phyloP scores from a whole-genome alignment of 2,888 invertebrate genomes.

The Pediacus dermestoides region DNA sequence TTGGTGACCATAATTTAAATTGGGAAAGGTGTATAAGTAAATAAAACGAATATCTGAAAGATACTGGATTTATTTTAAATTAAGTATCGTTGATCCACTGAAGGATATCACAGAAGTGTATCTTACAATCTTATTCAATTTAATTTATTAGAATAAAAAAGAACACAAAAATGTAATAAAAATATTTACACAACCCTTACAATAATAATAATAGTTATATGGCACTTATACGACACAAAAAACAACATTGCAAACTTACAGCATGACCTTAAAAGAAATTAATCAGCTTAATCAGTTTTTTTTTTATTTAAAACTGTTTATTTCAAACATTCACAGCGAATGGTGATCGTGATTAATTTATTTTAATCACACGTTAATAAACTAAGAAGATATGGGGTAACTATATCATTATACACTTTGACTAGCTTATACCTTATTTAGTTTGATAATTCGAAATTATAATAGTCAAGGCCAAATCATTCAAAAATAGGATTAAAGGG shows the following conservation, averaged over 20 bases:
- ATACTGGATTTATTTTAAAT: slow-evolving; percentile 33
- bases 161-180: slow-evolving; percentile 24
- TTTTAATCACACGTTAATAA: too few relatives aligned
- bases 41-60: slow-evolving; percentile 25
- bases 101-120: slow-evolving; percentile 46
- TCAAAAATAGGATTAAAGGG: too few relatives aligned
- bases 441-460: too few relatives aligned
- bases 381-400: too few relatives aligned
- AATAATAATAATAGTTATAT: slow-evolving; percentile 23
- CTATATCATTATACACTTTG: too few relatives aligned
- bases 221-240: slow-evolving; percentile 36
- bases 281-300: too few relatives aligned
- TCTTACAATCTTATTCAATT: slow-evolving; percentile 34
- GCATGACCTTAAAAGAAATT: too few relatives aligned
- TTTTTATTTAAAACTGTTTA: too few relatives aligned
- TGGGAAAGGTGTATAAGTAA: slow-evolving; percentile 11
- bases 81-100: slow-evolving; percentile 39
- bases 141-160: slow-evolving; percentile 18
- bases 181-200: slow-evolving; percentile 28
- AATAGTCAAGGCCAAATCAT: too few relatives aligned
- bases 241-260: slow-evolving; percentile 30
- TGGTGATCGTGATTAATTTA: too few relatives aligned
- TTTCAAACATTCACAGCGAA: too few relatives aligned
- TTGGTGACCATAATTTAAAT: slow-evolving; percentile 10
- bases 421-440: too few relatives aligned